These are phyloP conservation scores for Tangara arthus DNA, from an alignment of 2,797 vertebrate genomes.

Conservation along the genomic window DNA sequence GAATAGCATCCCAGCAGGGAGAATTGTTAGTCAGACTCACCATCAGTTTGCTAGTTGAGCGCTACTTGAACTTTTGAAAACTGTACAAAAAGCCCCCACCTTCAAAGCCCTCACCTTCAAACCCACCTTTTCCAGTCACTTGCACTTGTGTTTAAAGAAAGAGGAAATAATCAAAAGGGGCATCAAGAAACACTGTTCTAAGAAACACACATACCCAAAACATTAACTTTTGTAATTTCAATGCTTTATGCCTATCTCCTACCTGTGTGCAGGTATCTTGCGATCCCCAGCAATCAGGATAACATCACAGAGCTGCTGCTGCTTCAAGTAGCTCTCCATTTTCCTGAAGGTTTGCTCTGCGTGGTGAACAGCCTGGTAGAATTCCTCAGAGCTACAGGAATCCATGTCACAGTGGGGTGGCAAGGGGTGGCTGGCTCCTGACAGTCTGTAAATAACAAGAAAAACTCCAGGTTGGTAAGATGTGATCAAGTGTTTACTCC, in stretches of 20 bases:
- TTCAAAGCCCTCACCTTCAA: not conserved
- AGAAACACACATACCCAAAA: not conserved
- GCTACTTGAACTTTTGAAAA: not conserved
- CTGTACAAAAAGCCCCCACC: not conserved
- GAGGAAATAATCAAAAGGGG: not conserved
- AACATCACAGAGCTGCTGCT: constrained; percentile 81
- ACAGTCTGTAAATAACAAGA: constrained; percentile 62
- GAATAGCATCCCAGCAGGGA: not conserved
- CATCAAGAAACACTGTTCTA: not conserved
- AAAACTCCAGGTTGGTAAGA: not conserved
- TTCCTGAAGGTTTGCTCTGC: constrained; percentile 81
- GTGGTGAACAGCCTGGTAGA: constrained; percentile 80
- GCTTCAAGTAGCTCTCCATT: constrained; percentile 81
- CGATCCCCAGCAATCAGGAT: constrained; percentile 79
- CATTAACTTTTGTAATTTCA: not conserved
- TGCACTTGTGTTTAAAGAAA: not conserved
- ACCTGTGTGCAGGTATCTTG: constrained; percentile 83
- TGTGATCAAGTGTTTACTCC: not conserved
- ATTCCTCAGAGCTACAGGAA: constrained; percentile 75
- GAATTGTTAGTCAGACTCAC: not conserved
- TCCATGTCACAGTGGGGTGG: constrained; percentile 74
- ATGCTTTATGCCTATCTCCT: not conserved
- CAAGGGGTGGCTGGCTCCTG: constrained; percentile 61
- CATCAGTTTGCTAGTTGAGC: not conserved
- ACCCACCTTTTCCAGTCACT: not conserved